phyloP scores from a whole-genome alignment of 2,797 vertebrate genomes.

The Orestias chungarensis region DNA sequence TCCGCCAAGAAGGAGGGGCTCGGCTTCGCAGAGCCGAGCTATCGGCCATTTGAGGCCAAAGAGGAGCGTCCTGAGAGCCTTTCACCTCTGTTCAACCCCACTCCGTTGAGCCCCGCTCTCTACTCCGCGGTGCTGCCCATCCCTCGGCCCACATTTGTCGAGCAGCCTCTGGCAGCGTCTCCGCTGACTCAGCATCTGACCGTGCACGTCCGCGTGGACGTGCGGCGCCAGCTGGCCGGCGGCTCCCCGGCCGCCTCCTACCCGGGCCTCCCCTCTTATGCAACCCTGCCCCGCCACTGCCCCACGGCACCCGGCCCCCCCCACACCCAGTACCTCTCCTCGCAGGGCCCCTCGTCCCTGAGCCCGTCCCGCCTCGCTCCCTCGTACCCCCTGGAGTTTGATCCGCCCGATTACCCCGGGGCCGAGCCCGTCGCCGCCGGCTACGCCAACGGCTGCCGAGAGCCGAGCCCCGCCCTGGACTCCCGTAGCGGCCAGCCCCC shows the following conservation, averaged over 20 bases:
- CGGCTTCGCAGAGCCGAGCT: constrained; percentile 41
- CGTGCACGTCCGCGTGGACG: constrained; percentile 77
- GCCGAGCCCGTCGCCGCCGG: constrained; percentile 41
- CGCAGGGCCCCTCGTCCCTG: constrained; percentile 71
- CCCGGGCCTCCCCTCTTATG: constrained; percentile 79
- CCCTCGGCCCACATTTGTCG: constrained; percentile 82
- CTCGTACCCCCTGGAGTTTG: constrained; percentile 73
- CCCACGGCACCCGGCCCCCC: constrained; percentile 65
- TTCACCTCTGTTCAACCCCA: constrained; percentile 53
- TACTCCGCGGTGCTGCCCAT: constrained; percentile 88
- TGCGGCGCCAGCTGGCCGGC: constrained; percentile 77
- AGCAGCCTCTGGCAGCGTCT: constrained; percentile 54
- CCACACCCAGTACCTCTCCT: constrained; percentile 72
- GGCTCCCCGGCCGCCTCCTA: constrained; percentile 74
- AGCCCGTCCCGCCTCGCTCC: constrained; percentile 73
- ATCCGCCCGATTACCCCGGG: constrained; percentile 72
- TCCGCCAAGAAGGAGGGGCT: constrained; percentile 68
- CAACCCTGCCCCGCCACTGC: constrained; percentile 84
- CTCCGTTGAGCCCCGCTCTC: constrained; percentile 76
- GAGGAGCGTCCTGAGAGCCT: constrained; percentile 74
- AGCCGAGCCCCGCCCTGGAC: constrained; percentile 78
- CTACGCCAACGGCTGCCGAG: constrained; percentile 84
- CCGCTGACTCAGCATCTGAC: constrained; percentile 73
- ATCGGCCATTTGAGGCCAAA: constrained; percentile 70
- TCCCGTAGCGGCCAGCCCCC: constrained; percentile 71